Percentiles rank a stretch among this genome's conserved stretches.
Evolutionary conservation across 2,113 vertebrate genomes (phyloP).

Genomic region (Stictonetta naevosa): DNA sequence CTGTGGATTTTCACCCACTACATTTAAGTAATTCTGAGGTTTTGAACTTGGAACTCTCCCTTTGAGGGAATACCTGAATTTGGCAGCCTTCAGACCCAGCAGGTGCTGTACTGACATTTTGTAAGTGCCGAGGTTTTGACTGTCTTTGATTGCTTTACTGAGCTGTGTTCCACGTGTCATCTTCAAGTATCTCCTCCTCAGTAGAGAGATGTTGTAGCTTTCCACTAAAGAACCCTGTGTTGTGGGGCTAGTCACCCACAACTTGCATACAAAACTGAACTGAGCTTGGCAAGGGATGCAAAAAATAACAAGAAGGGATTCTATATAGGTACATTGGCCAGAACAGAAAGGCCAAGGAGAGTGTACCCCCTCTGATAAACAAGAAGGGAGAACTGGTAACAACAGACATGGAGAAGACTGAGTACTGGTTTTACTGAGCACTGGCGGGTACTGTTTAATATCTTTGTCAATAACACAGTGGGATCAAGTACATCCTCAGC

Average conservation of each 20-base stretch:
- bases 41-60: not conserved
- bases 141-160: not conserved
- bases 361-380: too few species aligned
- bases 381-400: too few species aligned
- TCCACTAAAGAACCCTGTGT: not conserved
- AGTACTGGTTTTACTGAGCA: too few species aligned
- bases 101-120: not conserved
- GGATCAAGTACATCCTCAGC: too few species aligned
- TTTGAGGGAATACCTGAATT: not conserved
- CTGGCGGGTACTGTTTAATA: too few species aligned
- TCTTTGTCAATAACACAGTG: too few species aligned
- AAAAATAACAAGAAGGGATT: too few species aligned
- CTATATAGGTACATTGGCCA: too few species aligned
- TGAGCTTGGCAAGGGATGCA: too few species aligned
- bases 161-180: not conserved
- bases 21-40: not conserved
- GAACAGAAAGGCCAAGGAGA: too few species aligned
- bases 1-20: not conserved
- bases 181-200: not conserved
- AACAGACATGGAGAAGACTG: too few species aligned
- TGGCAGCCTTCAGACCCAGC: not conserved
- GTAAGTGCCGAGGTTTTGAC: not conserved
- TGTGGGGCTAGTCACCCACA: not conserved
- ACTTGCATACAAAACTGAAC: not conserved
- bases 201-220: not conserved